Conservation (phyloP, 2,888 invertebrate genomes). For the Eupithecia dodoneata region DNA sequence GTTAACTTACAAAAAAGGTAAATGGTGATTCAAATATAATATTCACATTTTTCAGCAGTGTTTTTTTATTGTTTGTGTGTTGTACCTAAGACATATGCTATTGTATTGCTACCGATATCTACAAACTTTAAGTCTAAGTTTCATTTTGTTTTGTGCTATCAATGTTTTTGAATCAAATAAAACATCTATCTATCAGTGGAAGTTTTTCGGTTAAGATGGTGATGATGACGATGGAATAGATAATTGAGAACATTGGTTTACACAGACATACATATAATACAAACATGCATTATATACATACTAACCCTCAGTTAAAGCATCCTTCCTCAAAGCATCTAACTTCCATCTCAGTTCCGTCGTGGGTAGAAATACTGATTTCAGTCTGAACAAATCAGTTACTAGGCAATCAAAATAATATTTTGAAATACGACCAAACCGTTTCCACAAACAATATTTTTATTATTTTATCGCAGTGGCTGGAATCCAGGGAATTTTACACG, state of each 20-base stretch:
- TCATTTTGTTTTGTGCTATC: too few relatives aligned
- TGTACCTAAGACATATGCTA: too few relatives aligned
- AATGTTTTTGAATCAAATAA: too few relatives aligned
- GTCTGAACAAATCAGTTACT: neutral
- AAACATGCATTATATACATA: too few relatives aligned
- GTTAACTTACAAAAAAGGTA: neutral
- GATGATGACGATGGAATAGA: neutral
- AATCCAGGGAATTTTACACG: constrained; percentile 63
- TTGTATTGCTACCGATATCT: too few relatives aligned
- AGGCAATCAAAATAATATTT: neutral
- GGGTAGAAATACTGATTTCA: neutral
- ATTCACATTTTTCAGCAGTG: neutral
- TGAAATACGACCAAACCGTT: constrained; percentile 22
- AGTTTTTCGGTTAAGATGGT: neutral
- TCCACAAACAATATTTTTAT: constrained; percentile 53
- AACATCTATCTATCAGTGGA: neutral
- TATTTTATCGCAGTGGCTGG: constrained; percentile 60
- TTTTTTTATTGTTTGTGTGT: too few relatives aligned
- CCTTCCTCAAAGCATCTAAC: neutral
- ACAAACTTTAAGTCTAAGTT: too few relatives aligned
- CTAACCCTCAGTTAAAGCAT: too few relatives aligned
- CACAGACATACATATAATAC: neutral
- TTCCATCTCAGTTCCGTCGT: neutral
- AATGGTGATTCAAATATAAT: neutral
- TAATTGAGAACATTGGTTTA: neutral